Base-by-base conservation (phyloP, 2,113 vertebrate species). In the Xiphophorus hellerii region DNA sequence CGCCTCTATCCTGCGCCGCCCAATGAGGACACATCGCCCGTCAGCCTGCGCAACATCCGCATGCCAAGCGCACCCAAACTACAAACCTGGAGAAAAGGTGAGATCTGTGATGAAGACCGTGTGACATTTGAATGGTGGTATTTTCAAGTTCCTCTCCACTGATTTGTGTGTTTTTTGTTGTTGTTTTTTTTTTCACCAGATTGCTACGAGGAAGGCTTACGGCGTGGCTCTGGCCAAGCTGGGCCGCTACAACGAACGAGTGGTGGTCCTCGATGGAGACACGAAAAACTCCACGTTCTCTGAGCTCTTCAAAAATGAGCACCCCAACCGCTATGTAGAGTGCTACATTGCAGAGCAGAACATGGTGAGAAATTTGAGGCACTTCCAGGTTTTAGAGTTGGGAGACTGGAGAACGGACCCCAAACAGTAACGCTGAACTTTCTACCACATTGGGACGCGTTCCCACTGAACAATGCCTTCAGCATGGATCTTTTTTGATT, bases 281-380 rank as follows among this genome's bases (percentile, higher is more conserved):
- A 98, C 97, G 17, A 98, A 99, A 91, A 99, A 98, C 87, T 97
- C 96, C 69, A 99, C 97, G 83, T 98, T 96, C 93, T 92, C 97
- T 0, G 97, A 98, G 35, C 86, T 97, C 64, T 99, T 98, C 77
- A 99, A 95, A 91, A 98, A 98, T 51, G 97, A 98, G 28, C 96
- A 97, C 76, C 97, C 97, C 4, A 94, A 90, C 82, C 97, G 96
- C 69, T 99, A 95, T 85, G 96, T 99, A 4, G 97, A 98, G 84
- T 99, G 97, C 89, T 98, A 96, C 94, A 98, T 98, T 25, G 96
- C 97, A 3, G 96, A 99, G 85, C 97, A 99, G 90, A 99, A 99
- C 90, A 98, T 98, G 97, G 97, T 99, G 82, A 84, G 77, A 81
- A 9, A 10, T n/a, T 25, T 25, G 51, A n/a, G 8, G 51, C 22